phyloP scores from a whole-genome alignment of 2,888 invertebrate genomes.

The Himalopsyche kuldschensis region DNA sequence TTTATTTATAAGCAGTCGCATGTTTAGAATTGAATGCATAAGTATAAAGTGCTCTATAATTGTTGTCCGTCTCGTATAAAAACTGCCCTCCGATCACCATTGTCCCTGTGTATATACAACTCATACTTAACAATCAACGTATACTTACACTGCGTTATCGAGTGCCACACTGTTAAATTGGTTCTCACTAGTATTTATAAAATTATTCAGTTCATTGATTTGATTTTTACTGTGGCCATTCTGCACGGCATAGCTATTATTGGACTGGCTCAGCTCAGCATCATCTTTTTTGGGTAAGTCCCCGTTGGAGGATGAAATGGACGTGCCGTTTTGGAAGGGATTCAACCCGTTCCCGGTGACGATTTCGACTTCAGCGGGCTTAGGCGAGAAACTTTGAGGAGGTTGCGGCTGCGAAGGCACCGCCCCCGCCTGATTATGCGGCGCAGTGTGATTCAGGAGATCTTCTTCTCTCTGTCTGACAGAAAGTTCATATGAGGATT shows the following conservation, averaged over 20 bases:
- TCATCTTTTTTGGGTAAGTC: conserved; percentile 22
- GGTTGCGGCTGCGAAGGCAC: neutral
- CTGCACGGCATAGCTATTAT: conserved; percentile 29
- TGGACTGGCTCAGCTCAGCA: conserved; percentile 25
- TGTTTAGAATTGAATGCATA: neutral
- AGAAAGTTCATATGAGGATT: conserved; percentile 35
- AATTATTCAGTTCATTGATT: conserved; percentile 38
- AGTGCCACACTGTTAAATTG: conserved; percentile 37
- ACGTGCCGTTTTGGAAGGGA: conserved; percentile 24
- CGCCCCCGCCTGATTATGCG: conserved; percentile 27
- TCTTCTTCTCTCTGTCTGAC: conserved; percentile 37
- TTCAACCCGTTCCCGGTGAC: conserved; percentile 25
- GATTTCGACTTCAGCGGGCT: conserved; percentile 9
- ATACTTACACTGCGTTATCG: conserved; percentile 39
- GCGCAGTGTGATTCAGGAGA: conserved; percentile 31
- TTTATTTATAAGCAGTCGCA: neutral
- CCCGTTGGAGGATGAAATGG: conserved; percentile 22
- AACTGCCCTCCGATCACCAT: neutral
- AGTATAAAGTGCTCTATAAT: neutral
- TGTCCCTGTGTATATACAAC: neutral
- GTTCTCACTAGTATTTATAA: conserved; percentile 37
- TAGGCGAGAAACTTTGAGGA: conserved; percentile 6
- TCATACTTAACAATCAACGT: neutral
- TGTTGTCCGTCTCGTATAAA: neutral
- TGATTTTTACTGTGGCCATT: conserved; percentile 40